These are phyloP conservation scores for Diploscapter pachys DNA, from an alignment of 1,140 invertebrate species.

Conservation along the genomic window DNA sequence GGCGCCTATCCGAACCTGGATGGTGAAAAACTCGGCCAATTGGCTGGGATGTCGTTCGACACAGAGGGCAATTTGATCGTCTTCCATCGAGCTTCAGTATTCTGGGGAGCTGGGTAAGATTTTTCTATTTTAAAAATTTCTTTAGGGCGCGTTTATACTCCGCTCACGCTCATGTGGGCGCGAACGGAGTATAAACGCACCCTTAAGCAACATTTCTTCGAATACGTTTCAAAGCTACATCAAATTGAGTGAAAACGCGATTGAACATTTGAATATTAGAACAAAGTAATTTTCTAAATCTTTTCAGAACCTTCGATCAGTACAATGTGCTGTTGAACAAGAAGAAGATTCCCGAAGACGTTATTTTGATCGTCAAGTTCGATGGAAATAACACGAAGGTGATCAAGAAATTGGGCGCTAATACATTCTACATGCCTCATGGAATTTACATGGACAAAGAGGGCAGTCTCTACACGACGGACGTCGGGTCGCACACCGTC, in stretches of 20 bases:
- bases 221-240: too few species aligned
- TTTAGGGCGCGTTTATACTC: too few species aligned
- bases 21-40: constrained; percentile 45
- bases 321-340: constrained; percentile 66
- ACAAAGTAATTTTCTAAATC: constrained; percentile 2
- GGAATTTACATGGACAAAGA: constrained; percentile 79
- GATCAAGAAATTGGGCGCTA: constrained; percentile 74
- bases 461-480: constrained; percentile 81
- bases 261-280: too few species aligned
- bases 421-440: constrained; percentile 88
- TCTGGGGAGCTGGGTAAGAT: constrained; percentile 68
- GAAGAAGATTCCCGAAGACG: constrained; percentile 72
- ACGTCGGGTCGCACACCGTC: constrained; percentile 88
- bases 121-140: not conserved
- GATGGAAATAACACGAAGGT: constrained; percentile 66
- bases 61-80: constrained; percentile 71
- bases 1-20: constrained; percentile 37
- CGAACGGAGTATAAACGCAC: too few species aligned
- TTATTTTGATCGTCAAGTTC: constrained; percentile 72
- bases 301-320: constrained; percentile 68
- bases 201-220: too few species aligned
- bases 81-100: constrained; percentile 75
- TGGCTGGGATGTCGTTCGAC: constrained; percentile 53
- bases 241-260: too few species aligned
- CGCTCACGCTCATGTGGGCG: too few species aligned